These are phyloP conservation scores for Neocrepidodera transversa DNA, from an alignment of 2,888 invertebrate genomes.

Conservation along the genomic window DNA sequence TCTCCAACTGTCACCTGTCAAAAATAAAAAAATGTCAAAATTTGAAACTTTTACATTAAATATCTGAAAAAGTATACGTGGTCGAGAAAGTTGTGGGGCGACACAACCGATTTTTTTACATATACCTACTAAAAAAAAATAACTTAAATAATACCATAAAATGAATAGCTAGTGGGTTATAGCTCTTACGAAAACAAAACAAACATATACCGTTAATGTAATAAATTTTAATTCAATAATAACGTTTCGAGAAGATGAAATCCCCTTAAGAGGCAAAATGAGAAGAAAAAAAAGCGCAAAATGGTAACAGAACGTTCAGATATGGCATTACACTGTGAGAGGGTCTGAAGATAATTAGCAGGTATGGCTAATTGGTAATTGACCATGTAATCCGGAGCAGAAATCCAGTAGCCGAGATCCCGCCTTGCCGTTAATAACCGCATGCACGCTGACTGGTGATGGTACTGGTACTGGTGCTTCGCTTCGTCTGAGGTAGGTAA, in stretches of 20 bases:
- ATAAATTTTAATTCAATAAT: conserved; percentile 1
- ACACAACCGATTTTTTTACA: too few relatives aligned
- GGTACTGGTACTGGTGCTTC: too few relatives aligned
- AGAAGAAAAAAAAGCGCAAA: conserved; percentile 9
- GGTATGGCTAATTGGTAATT: conserved; percentile 54
- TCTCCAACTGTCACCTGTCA: too few relatives aligned
- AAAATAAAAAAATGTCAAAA: too few relatives aligned
- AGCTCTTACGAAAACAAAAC: too few relatives aligned
- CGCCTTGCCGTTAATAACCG: conserved; percentile 40
- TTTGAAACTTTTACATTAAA: too few relatives aligned
- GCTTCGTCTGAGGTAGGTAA: conserved; percentile 15
- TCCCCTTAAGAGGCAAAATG: background rate
- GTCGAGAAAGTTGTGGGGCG: too few relatives aligned
- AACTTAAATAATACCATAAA: too few relatives aligned
- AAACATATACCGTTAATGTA: background rate
- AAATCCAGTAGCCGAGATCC: conserved; percentile 49
- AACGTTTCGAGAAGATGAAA: background rate
- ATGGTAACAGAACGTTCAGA: conserved; percentile 1
- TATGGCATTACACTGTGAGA: conserved; percentile 14
- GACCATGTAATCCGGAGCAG: conserved; percentile 50
- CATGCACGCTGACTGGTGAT: background rate
- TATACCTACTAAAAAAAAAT: too few relatives aligned
- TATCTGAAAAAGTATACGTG: too few relatives aligned
- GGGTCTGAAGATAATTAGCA: conserved; percentile 45
- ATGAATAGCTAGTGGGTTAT: too few relatives aligned